Evolutionary conservation across 2,797 vertebrate genomes (phyloP), one percentile per base, ranked within the genome.

Genomic region (Staurois parvus): DNA sequence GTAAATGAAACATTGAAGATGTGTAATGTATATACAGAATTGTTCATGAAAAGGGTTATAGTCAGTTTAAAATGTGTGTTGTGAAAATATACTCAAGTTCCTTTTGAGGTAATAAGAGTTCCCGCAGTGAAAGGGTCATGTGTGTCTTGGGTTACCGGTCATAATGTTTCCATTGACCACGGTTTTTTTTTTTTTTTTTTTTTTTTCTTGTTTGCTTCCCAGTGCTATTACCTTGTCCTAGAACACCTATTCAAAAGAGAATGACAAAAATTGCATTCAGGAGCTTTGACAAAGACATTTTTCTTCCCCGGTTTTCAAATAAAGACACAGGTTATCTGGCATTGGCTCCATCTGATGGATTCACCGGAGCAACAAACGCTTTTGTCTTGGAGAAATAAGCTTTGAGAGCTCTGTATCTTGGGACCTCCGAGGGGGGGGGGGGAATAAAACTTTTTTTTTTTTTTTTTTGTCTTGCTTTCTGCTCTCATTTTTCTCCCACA

Each of bases 191-290:
- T 74, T 69, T n/a, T 59, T 6, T 68, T 48, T 67, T 29, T 26
- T 85, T 79, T 45, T 45, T 45, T 12, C 8, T 42, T 42, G 40
- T 42, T 32, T 80, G 68, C 81, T 70, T 56, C 52, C 45, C 48
- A 64, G 40, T 86, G 37, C 81, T 73, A 56, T 86, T 83, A 73
- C 67, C 76, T 66, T 78, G 68, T 83, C 79, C 80, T 86, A 66
- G 79, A 56, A 86, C 67, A 86, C 52, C 85, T 83, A 83, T 86
- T 86, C 80, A 78, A 73, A 56, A 74, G 84, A 74, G 40, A 64
- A 59, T 86, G 32, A 79, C 68, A 78, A 79, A 72, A 83, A 62
- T 32, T 83, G 68, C 80, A 73, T 83, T 86, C 56, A 79, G 40
- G 21, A 73, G 42, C 66, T 64, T 13, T 74, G 40, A 83, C 56